Conservation (phyloP, 2,797 vertebrate species). For the Muscicapa comitata region DNA sequence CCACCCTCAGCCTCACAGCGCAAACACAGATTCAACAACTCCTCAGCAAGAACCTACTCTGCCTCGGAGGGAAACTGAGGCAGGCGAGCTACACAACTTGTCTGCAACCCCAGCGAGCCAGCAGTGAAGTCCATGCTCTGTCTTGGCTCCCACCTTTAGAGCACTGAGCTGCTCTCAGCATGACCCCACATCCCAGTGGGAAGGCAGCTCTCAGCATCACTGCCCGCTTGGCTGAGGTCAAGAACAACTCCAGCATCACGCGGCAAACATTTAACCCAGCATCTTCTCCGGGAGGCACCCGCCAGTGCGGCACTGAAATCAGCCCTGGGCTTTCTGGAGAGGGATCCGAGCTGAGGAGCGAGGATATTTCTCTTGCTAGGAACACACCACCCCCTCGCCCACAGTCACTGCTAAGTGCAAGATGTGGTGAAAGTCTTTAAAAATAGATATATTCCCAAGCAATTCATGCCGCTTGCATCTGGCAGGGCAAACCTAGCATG, state of each 20-base stretch:
- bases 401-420: conserved; percentile 56
- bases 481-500: conserved; percentile 36
- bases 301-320: background rate
- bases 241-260: background rate
- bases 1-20: fast-evolving
- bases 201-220: background rate
- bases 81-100: fast-evolving
- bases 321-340: conserved; percentile 15
- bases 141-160: background rate
- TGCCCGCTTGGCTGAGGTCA: background rate
- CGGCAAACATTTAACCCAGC: background rate
- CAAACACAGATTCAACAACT: background rate
- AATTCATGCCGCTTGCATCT: conserved; percentile 44
- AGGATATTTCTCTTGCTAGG: conserved; percentile 46
- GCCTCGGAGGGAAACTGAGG: background rate
- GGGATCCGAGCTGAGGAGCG: background rate
- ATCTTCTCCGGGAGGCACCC: background rate
- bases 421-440: conserved; percentile 58
- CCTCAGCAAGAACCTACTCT: fast-evolving
- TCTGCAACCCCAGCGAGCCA: fast-evolving
- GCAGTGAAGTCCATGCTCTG: fast-evolving
- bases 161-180: background rate
- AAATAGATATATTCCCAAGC: conserved; percentile 67
- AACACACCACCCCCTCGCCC: conserved; percentile 49
- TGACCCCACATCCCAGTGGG: background rate